Evolutionary conservation across 1,140 invertebrate species (phyloP), one percentile per base, ranked within the genome.

Genomic region (Limonius californicus): DNA sequence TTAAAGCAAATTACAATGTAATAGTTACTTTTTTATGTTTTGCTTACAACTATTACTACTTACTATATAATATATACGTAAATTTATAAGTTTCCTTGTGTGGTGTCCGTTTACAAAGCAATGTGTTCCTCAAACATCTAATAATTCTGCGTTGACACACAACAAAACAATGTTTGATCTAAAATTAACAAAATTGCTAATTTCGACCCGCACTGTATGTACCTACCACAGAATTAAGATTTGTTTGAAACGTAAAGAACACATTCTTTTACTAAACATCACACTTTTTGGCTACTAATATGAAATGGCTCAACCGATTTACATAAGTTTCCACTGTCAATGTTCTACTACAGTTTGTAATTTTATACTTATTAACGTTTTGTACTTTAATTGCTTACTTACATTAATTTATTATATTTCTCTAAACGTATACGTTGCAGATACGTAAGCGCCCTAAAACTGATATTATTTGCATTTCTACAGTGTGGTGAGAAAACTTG

Each of bases 291-390:
- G 14, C 45, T 19, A 18, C 8, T 19, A 50, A 50, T 21, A 18
- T 3, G 19, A 43, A 45, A 43, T 43, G 32, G 57, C 39, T 58
- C 39, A 43, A 21, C 9, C 1, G 32, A 2, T 53, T 43, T 14
- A 16, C 14, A 23, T 50, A 59, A 35, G n/a, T 53, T 15, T 47
- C 7, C 21, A 55, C 53, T 55, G 53, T 55, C 9, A 23, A 55
- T 55, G 53, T 55, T 55, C n/a, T 50, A 14, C 53, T 55, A 55
- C 53, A 55, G 53, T 27, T 55, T 32, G 27, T 55, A 55, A 55
- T 55, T 55, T 55, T 55, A 4, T 55, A 55, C 21, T 55, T 55
- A 55, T 55, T 55, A 55, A 27, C 18, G 8, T 50, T 32, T 55
- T 16, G 11, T 55, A 55, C 27, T 7, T 55, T 21, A 55, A 27